Evolutionary conservation across 2,113 vertebrate genomes (phyloP), one percentile per base, ranked within the genome.

Genomic region (Thalassoma bifasciatum): DNA sequence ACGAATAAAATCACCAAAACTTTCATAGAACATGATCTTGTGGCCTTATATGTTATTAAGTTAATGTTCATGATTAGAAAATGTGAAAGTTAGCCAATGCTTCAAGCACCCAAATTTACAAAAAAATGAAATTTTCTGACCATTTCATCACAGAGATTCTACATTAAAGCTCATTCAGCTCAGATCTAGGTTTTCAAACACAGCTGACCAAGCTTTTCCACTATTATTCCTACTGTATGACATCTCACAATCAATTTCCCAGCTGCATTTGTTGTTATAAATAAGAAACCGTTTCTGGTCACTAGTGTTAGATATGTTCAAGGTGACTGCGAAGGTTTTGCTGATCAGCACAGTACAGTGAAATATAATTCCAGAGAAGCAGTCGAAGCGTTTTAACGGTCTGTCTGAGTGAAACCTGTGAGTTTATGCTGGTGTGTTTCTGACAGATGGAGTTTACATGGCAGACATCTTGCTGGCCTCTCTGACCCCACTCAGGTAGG

Each of bases 401-500:
- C 47, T 40, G 71, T 62, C 58, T 67, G 37, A 26, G 65, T 80
- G 72, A 4, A 34, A 76, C 53, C 51, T 26, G 62, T 68, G 70
- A 60, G 65, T 66, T 63, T 37, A 46, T 90, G 90, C 89, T 87
- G 90, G 89, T 88, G 89, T 36, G 89, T 38, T 65, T 71, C n/a
- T 24, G 21, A 26, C 17, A 19, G 23, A 38, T n/a, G 38, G 49
- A 60, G 34, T 59, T 95, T 89, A 99, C 83, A 95, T 95, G 11
- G 96, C 96, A 51, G 97, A 93, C 86, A 99, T 99, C 93, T 99
- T 99, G 92, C 98, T 99, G 0, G 97, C 98, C 93, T 99, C 98
- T 87, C 97, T 93, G 80, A 99, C 95, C 0, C 98, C 98, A 50
- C 98, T 99, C 91, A 99, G 83, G 87, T 99, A 99, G 38, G 98